Evolutionary conservation across 2,797 vertebrate genomes (phyloP).

Genomic region (Peromyscus nudipes): DNA sequence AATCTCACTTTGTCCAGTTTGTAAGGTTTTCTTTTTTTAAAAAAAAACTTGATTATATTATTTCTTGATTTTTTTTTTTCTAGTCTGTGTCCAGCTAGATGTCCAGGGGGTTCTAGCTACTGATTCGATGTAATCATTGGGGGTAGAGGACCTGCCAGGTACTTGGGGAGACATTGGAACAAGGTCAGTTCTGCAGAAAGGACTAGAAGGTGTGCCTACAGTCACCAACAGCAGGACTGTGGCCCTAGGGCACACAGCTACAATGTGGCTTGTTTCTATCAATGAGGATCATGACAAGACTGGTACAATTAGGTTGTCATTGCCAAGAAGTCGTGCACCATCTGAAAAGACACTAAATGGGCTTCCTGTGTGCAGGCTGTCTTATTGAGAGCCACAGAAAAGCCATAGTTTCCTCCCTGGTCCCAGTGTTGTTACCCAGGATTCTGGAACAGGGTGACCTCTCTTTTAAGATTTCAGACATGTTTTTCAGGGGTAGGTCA

Average conservation of each 20-base stretch:
- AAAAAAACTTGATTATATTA: not conserved
- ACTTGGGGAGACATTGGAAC: not conserved
- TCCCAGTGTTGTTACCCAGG: not conserved
- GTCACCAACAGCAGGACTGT: not conserved
- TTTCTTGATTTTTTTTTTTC: not conserved
- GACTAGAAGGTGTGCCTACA: not conserved
- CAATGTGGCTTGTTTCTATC: not conserved
- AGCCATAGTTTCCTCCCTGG: not conserved
- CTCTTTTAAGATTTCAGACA: too few relatives aligned
- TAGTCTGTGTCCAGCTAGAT: not conserved
- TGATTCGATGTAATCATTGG: not conserved
- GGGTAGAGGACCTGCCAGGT: not conserved
- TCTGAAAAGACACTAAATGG: not conserved
- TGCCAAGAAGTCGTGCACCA: not conserved
- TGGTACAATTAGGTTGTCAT: not conserved
- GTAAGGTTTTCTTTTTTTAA: not conserved
- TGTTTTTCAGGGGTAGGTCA: too few relatives aligned
- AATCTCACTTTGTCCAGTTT: not conserved
- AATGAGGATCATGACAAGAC: not conserved
- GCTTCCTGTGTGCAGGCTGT: not conserved
- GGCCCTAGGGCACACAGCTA: not conserved
- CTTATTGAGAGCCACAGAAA: not conserved
- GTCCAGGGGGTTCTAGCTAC: not conserved
- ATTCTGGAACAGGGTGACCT: not conserved
- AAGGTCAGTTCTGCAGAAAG: not conserved